Conservation (phyloP, 2,113 vertebrate genomes). For the Emberiza fucata region DNA sequence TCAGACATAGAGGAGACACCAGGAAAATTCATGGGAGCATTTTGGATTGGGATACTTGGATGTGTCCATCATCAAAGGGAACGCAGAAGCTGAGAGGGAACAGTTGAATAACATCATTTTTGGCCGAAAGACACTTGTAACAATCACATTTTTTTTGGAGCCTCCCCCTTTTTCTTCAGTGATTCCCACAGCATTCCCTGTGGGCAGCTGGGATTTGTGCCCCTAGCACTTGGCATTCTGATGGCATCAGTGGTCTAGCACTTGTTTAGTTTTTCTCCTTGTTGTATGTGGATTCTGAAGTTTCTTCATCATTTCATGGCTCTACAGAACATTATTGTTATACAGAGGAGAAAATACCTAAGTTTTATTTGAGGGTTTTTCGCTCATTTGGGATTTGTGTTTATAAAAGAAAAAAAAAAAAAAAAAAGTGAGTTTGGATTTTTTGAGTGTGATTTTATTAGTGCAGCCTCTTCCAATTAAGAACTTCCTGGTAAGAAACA, state of each 20-base stretch:
- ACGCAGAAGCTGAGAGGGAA: not conserved
- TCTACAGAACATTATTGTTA: not conserved
- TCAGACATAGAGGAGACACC: fast-evolving
- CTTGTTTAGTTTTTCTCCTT: not conserved
- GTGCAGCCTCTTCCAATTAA: not conserved
- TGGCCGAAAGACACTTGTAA: not conserved
- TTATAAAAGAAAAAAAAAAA: not conserved
- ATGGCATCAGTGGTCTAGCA: too few relatives aligned
- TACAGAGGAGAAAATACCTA: not conserved
- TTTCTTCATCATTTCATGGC: not conserved
- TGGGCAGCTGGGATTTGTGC: not conserved
- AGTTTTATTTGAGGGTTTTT: not conserved
- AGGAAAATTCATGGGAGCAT: fast-evolving
- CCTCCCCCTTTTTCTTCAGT: not conserved
- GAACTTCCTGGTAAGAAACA: not conserved
- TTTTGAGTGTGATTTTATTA: not conserved
- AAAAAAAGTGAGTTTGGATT: not conserved
- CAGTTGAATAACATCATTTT: not conserved
- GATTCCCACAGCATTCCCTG: not conserved
- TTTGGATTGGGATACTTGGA: not conserved
- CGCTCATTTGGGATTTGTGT: not conserved
- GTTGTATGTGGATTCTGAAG: not conserved
- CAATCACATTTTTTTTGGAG: not conserved
- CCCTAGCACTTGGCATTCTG: not conserved
- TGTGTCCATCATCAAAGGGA: not conserved